These are phyloP conservation scores for Pemphigus obesinymphae DNA, from an alignment of 1,140 invertebrate species.

Conservation along the genomic window DNA sequence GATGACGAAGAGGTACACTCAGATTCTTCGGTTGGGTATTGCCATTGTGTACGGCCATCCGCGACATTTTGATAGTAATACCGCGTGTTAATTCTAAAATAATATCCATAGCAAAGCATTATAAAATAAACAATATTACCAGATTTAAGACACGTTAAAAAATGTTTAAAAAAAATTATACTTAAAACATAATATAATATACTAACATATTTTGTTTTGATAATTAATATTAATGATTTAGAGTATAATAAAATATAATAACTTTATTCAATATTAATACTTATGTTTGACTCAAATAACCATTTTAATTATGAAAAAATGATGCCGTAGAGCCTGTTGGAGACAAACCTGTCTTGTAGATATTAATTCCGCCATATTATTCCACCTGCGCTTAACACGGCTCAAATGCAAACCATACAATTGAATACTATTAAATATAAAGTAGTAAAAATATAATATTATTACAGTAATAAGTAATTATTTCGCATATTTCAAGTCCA, in stretches of 20 bases:
- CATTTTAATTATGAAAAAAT: constrained; percentile 40
- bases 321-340: constrained; percentile 26
- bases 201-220: neutral
- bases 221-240: constrained; percentile 16
- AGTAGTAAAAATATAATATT: constrained; percentile 35
- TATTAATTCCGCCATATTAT: constrained; percentile 32
- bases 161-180: neutral
- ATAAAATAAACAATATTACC: constrained; percentile 9
- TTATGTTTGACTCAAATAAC: constrained; percentile 33
- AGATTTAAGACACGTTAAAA: constrained; percentile 9
- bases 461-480: constrained; percentile 34
- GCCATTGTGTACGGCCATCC: constrained; percentile 30
- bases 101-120: constrained; percentile 14
- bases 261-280: constrained; percentile 37
- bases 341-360: constrained; percentile 39
- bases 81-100: constrained; percentile 36
- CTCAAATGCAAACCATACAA: constrained; percentile 40
- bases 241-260: neutral
- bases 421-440: constrained; percentile 42
- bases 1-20: neutral
- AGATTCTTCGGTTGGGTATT: constrained; percentile 13
- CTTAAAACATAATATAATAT: neutral
- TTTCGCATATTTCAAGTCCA: constrained; percentile 12
- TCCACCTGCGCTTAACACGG: constrained; percentile 37
- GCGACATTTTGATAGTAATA: constrained; percentile 34